Evolutionary conservation across 2,113 vertebrate species (phyloP).

Genomic region (Sinosuthora webbiana): DNA sequence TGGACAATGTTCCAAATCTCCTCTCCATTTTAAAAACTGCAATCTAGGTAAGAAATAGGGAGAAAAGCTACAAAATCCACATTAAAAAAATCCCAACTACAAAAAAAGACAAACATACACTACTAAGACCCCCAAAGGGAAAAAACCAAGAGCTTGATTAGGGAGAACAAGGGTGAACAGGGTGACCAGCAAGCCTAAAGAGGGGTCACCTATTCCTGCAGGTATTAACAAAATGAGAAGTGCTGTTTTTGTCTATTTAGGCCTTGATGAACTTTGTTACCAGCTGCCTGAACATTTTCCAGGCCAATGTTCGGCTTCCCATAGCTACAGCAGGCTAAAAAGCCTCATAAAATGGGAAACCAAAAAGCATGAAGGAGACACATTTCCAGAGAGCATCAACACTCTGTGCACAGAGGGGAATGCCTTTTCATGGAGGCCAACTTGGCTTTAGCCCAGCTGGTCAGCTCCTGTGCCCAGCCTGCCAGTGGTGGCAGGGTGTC

Average conservation of each 20-base stretch:
- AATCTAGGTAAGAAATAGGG: not conserved
- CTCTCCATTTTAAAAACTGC: not conserved
- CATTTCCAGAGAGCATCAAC: not conserved
- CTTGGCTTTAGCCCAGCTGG: not conserved
- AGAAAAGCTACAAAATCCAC: not conserved
- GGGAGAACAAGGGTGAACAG: not conserved
- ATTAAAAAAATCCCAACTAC: not conserved
- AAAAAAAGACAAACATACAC: not conserved
- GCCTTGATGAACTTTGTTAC: not conserved
- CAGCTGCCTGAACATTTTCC: not conserved
- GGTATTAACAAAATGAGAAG: not conserved
- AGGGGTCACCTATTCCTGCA: not conserved
- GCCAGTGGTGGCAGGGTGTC: not conserved
- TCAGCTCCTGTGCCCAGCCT: not conserved
- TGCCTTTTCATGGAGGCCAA: not conserved
- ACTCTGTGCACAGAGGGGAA: not conserved
- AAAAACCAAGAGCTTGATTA: not conserved
- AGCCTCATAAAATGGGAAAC: not conserved
- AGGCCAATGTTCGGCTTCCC: not conserved
- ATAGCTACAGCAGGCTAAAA: not conserved
- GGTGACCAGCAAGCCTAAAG: not conserved
- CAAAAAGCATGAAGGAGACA: not conserved
- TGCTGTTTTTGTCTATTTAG: not conserved
- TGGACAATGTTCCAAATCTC: not conserved
- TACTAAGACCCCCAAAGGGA: not conserved